These are phyloP conservation scores for Chaetoderma sp. DNA, from an alignment of 2,888 invertebrate species.

Conservation along the genomic window DNA sequence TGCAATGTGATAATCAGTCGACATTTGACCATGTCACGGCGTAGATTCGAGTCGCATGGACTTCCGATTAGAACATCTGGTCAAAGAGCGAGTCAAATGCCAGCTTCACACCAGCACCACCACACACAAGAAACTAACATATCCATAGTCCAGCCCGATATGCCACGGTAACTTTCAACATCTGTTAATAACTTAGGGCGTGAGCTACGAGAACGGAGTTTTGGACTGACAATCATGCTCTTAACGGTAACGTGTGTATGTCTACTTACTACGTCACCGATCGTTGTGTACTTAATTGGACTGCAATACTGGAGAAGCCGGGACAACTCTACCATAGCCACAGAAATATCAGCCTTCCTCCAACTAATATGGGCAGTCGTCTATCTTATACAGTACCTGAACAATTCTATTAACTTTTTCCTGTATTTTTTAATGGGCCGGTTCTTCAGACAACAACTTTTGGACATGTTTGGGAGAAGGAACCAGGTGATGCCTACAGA, in stretches of 20 bases:
- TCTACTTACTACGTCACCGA: slow-evolving; percentile 49
- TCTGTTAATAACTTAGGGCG: no score
- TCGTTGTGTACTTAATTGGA: slow-evolving; percentile 48
- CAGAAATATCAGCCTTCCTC: no score
- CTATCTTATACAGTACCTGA: slow-evolving; percentile 52
- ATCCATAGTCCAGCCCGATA: neutral
- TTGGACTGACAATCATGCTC: slow-evolving; percentile 47
- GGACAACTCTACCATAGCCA: slow-evolving; percentile 28
- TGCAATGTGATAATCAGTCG: slow-evolving; percentile 50
- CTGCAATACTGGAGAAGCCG: slow-evolving; percentile 40
- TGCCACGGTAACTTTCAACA: no score
- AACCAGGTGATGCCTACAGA: no score
- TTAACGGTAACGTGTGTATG: slow-evolving; percentile 50
- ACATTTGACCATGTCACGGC: slow-evolving; percentile 36
- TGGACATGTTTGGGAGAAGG: slow-evolving; percentile 23
- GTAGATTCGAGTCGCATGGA: slow-evolving; percentile 28
- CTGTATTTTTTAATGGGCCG: slow-evolving; percentile 55
- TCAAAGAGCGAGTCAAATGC: neutral
- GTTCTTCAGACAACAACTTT: slow-evolving; percentile 45
- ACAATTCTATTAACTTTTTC: slow-evolving; percentile 54
- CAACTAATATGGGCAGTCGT: slow-evolving; percentile 50
- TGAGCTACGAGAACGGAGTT: no score
- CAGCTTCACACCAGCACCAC: no score
- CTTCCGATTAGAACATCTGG: neutral
- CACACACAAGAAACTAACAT: no score